phyloP scores from a whole-genome alignment of 2,888 invertebrate genomes.

The Allophyes oxyacanthae region DNA sequence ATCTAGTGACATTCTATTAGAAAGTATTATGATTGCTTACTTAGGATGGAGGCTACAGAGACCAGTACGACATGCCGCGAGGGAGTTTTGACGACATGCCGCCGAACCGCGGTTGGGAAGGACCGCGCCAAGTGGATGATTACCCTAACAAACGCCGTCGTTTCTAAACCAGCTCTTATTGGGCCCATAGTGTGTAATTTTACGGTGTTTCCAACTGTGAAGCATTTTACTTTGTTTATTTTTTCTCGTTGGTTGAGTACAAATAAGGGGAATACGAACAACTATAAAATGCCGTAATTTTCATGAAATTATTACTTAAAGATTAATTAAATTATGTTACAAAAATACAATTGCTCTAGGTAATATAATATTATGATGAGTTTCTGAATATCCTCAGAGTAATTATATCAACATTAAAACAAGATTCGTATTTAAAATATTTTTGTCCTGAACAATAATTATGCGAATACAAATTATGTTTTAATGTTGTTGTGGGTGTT shows the following conservation, averaged over 20 bases:
- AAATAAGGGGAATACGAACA: conserved; percentile 45
- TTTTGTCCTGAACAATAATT: no score
- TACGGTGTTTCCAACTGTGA: conserved; percentile 35
- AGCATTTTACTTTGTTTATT: conserved; percentile 33
- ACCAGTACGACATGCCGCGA: conserved; percentile 86
- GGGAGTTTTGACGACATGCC: conserved; percentile 85
- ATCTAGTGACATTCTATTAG: conserved; percentile 74
- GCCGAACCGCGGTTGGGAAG: conserved; percentile 89
- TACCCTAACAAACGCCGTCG: conserved; percentile 91
- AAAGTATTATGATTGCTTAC: conserved; percentile 86
- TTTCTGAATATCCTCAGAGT: no score
- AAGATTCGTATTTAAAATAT: no score
- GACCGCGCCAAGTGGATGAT: conserved; percentile 89
- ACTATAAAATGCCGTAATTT: not conserved
- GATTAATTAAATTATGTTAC: no score
- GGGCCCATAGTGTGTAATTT: conserved; percentile 42
- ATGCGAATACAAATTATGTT: no score
- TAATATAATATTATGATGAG: no score
- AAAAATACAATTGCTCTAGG: no score
- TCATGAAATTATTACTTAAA: conserved; percentile 1
- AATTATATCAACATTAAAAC: no score
- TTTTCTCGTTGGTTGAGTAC: conserved; percentile 57
- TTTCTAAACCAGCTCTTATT: conserved; percentile 78
- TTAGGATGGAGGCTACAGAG: conserved; percentile 89
- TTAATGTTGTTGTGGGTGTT: no score